Conservation (phyloP, 2,888 invertebrate species). For the Drosophila pseudotakahashii region DNA sequence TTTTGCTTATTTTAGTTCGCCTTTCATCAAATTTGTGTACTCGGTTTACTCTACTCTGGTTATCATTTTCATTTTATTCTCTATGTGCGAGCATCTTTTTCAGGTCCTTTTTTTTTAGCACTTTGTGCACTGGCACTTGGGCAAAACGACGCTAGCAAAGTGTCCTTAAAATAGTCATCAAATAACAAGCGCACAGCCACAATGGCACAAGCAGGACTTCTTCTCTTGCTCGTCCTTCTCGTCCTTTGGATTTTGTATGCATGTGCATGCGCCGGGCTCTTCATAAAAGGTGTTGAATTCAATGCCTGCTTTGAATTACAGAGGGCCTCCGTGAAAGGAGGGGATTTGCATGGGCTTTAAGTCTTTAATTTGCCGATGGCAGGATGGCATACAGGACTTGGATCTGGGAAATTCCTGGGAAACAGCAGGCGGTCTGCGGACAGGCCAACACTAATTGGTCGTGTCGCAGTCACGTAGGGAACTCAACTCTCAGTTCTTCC, state of each 20-base stretch:
- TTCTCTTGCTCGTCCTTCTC: constrained; percentile 9
- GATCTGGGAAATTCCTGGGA: constrained; percentile 6
- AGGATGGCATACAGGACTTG: constrained; percentile 1
- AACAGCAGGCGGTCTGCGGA: constrained; percentile 31
- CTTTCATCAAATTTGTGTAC: constrained; percentile 46
- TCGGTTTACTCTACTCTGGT: constrained; percentile 31
- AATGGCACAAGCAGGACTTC: constrained; percentile 29
- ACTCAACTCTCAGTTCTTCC: constrained; percentile 1
- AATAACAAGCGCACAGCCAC: constrained; percentile 56
- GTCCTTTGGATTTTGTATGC: constrained; percentile 57
- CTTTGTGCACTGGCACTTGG: constrained; percentile 42
- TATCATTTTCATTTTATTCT: constrained; percentile 36
- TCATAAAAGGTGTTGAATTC: constrained; percentile 68
- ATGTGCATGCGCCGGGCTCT: constrained; percentile 45
- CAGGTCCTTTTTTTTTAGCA: constrained; percentile 12
- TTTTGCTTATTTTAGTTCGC: constrained; percentile 12
- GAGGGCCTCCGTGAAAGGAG: constrained; percentile 29
- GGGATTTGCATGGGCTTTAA: constrained; percentile 60
- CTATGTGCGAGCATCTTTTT: constrained; percentile 24
- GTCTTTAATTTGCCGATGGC: constrained; percentile 63
- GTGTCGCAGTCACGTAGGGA: constrained; percentile 72
- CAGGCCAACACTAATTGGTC: constrained; percentile 70
- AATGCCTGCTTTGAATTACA: constrained; percentile 61
- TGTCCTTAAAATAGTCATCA: constrained; percentile 65
- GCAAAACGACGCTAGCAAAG: constrained; percentile 54